Conservation (phyloP, 2,797 vertebrate genomes). For the Nannoperca australis region DNA sequence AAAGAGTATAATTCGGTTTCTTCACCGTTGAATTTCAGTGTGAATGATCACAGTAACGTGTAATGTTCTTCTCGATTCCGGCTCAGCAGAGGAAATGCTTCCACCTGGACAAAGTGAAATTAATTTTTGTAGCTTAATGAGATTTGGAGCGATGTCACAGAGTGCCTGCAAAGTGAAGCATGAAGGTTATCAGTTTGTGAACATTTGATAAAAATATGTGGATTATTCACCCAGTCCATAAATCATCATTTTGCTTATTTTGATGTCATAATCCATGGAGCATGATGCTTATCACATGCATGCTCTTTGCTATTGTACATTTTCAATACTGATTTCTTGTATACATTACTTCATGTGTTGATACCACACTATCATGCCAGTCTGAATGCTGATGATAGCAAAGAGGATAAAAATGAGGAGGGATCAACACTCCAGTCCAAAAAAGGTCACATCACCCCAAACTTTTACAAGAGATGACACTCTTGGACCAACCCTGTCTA, state of each 20-base stretch:
- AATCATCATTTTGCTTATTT: constrained; percentile 11
- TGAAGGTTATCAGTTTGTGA: background rate
- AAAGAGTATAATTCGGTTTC: background rate
- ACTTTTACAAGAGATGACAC: constrained; percentile 34
- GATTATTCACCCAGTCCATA: constrained; percentile 1
- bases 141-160: background rate
- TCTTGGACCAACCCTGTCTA: background rate
- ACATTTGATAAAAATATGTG: background rate
- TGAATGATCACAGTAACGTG: background rate
- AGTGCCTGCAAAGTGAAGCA: constrained; percentile 21
- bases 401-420: constrained; percentile 12
- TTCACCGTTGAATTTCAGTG: background rate
- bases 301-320: background rate
- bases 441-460: background rate
- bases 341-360: background rate
- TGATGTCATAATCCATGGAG: constrained; percentile 9
- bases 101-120: background rate
- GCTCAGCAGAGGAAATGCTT: background rate
- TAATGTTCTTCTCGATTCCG: background rate
- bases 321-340: background rate
- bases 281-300: constrained; percentile 7
- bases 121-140: background rate
- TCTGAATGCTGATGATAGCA: constrained; percentile 15
- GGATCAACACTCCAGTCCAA: background rate
- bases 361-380: background rate